Conservation (phyloP, 2,888 invertebrate genomes). For the Aphodius sticticus region DNA sequence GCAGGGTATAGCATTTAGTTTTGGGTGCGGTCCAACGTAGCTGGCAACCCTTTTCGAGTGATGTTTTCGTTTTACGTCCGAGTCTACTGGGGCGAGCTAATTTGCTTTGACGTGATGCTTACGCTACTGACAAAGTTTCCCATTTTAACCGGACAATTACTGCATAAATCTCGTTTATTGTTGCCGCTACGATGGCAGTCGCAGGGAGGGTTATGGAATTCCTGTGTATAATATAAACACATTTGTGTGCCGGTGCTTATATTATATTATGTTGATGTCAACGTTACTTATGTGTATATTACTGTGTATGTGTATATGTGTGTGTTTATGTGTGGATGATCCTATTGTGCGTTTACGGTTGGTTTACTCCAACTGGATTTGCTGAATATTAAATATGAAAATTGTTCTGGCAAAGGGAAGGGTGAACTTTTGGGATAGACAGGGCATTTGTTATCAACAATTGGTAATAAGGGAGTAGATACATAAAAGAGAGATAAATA, state of each 20-base stretch:
- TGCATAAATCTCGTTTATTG: constrained; percentile 10
- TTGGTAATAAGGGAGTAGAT: too few relatives aligned
- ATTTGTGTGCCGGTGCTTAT: background rate
- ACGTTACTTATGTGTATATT: background rate
- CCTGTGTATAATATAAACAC: background rate
- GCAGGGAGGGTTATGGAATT: background rate
- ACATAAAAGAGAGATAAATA: too few relatives aligned
- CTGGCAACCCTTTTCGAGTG: background rate
- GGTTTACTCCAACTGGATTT: background rate
- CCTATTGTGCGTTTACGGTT: background rate
- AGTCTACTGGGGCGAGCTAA: background rate
- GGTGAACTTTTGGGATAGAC: too few relatives aligned
- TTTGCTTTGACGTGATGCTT: constrained; percentile 12
- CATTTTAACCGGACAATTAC: constrained; percentile 18
- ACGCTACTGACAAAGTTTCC: constrained; percentile 11
- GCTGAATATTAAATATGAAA: background rate
- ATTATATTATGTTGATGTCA: background rate
- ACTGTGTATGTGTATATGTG: background rate
- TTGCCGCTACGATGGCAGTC: background rate
- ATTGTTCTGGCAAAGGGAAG: too few relatives aligned
- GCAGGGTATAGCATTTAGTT: background rate
- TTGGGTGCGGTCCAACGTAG: background rate
- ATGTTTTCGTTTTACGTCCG: constrained; percentile 14
- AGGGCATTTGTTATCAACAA: too few relatives aligned
- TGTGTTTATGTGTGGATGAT: background rate